A percentile compares a stretch with the other conserved stretches of the same genome.
Conservation (phyloP, 2,797 vertebrate genomes). For the Miichthys miiuy region DNA sequence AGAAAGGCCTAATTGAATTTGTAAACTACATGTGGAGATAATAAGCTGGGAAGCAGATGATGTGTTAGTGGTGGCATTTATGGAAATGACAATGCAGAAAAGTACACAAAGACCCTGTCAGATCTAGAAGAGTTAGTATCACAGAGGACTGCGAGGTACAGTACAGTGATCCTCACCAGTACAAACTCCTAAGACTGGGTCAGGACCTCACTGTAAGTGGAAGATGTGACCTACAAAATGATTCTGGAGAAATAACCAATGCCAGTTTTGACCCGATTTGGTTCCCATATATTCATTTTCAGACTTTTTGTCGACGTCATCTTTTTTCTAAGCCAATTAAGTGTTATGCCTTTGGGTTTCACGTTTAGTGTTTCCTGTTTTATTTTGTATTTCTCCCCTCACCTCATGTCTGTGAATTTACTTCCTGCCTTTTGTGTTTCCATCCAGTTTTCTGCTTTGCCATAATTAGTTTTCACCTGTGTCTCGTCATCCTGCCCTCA, state of each 20-base stretch:
- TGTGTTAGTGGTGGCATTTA: conserved; percentile 57
- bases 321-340: background rate
- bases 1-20: conserved; percentile 74
- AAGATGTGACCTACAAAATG: background rate
- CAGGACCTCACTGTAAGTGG: background rate
- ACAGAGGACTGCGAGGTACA: background rate
- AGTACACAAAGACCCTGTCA: conserved; percentile 47
- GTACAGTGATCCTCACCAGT: background rate
- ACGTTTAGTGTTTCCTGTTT: no score
- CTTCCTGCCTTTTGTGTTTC: no score
- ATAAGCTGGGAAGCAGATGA: conserved; percentile 65
- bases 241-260: background rate
- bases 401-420: no score
- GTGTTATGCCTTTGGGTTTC: no score
- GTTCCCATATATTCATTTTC: background rate
- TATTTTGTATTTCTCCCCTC: no score
- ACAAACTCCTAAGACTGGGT: background rate
- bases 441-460: no score
- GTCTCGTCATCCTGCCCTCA: no score
- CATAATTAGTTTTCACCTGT: no score
- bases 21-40: conserved; percentile 68
- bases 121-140: conserved; percentile 23
- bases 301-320: background rate
- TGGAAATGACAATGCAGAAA: conserved; percentile 59
- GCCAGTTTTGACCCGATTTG: background rate